phyloP scores from a whole-genome alignment of 2,797 vertebrate genomes.

The Pteropus rufus region DNA sequence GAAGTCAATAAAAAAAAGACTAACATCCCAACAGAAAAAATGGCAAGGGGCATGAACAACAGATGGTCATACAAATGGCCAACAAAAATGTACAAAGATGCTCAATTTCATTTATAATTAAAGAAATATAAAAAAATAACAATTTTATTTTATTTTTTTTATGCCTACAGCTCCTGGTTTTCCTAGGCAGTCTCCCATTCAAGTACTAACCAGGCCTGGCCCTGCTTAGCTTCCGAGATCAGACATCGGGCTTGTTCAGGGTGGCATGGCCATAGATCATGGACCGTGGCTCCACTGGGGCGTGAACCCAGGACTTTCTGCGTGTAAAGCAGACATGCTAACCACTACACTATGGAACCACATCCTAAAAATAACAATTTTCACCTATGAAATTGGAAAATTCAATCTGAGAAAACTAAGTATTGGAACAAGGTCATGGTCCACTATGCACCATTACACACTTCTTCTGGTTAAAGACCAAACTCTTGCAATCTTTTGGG shows the following conservation, averaged over 20 bases:
- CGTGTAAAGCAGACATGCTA: too few species aligned
- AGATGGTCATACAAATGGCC: background rate
- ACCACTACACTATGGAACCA: too few species aligned
- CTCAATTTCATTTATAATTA: background rate
- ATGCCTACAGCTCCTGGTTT: too few species aligned
- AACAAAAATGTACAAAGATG: background rate
- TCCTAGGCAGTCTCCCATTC: too few species aligned
- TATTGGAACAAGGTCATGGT: background rate
- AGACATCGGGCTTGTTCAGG: too few species aligned
- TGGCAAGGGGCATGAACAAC: background rate
- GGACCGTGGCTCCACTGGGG: too few species aligned
- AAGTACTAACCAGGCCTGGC: too few species aligned
- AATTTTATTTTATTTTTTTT: background rate
- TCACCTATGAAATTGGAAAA: slow-evolving; percentile 7
- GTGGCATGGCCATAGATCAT: too few species aligned
- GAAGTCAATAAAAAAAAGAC: background rate
- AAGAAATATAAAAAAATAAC: background rate
- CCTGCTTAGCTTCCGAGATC: too few species aligned
- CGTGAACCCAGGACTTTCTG: too few species aligned
- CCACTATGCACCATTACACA: background rate
- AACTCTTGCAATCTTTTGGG: background rate
- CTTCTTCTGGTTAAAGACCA: background rate
- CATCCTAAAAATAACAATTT: background rate
- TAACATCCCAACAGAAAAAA: background rate
- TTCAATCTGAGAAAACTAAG: background rate